Conservation (phyloP, 2,888 invertebrate genomes). For the Calameuta pallipes region DNA sequence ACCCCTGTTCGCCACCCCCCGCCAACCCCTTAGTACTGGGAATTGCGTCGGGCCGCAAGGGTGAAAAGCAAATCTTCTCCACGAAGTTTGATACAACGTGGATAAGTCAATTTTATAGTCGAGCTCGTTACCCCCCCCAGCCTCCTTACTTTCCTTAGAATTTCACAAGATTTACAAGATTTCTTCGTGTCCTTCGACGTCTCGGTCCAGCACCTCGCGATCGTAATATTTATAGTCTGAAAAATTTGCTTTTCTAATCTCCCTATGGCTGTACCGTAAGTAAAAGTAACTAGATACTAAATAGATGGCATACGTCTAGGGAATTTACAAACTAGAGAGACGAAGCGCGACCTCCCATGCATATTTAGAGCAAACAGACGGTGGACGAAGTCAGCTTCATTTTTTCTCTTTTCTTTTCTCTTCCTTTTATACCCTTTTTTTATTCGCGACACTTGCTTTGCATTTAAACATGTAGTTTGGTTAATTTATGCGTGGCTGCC, state of each 20-base stretch:
- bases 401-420: not conserved
- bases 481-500: slow-evolving; percentile 25
- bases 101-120: slow-evolving; percentile 46
- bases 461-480: slow-evolving; percentile 46
- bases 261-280: not conserved
- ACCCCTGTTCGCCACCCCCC: slow-evolving; percentile 20
- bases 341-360: slow-evolving; percentile 9
- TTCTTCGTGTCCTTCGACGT: not conserved
- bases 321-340: slow-evolving; percentile 1
- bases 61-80: slow-evolving; percentile 30
- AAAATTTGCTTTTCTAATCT: not conserved
- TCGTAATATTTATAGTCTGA: not conserved
- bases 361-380: slow-evolving; percentile 33
- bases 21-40: slow-evolving; percentile 8
- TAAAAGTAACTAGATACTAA: not conserved
- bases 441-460: slow-evolving; percentile 39
- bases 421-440: slow-evolving; percentile 15
- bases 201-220: not conserved
- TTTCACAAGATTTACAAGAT: not conserved
- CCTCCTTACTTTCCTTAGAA: not conserved
- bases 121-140: slow-evolving; percentile 12
- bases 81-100: slow-evolving; percentile 20
- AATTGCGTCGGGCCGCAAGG: slow-evolving; percentile 15
- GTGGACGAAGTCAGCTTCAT: slow-evolving; percentile 24
- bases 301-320: not conserved